Evolutionary conservation across 2,888 invertebrate genomes (phyloP).

Genomic region (Lymantria dispar): DNA sequence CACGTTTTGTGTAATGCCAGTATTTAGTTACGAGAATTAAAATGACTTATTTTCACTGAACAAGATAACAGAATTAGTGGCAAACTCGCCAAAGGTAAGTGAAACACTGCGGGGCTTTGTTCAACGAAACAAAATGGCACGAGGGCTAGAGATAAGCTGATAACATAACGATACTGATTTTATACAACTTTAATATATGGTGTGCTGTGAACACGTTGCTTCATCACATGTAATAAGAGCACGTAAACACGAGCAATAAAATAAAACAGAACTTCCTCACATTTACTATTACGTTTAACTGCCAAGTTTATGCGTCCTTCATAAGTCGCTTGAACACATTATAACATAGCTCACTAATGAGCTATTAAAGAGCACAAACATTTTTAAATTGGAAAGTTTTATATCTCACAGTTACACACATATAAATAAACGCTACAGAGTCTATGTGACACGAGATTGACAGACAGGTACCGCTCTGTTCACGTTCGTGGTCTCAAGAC

Average conservation of each 20-base stretch:
- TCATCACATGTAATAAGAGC: conserved; percentile 15
- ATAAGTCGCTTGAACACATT: background rate
- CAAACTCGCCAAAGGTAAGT: conserved; percentile 53
- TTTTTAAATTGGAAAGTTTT: conserved; percentile 46
- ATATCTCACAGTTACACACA: conserved; percentile 46
- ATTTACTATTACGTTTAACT: too few species aligned
- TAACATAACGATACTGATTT: conserved; percentile 70
- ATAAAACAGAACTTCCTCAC: background rate
- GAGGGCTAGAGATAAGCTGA: conserved; percentile 75
- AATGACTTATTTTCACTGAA: conserved; percentile 39
- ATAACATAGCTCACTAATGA: conserved; percentile 2
- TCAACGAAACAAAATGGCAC: conserved; percentile 65
- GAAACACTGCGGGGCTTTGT: conserved; percentile 60
- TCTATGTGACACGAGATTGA: conserved; percentile 57
- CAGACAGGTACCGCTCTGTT: conserved; percentile 46
- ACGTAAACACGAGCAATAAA: conserved; percentile 1
- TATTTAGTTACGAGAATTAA: conserved; percentile 41
- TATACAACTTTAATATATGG: conserved; percentile 52
- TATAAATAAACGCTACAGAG: conserved; percentile 51
- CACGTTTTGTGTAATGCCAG: conserved; percentile 29
- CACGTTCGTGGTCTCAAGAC: conserved; percentile 57
- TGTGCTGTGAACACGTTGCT: conserved; percentile 35
- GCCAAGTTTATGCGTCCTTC: background rate
- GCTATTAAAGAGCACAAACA: conserved; percentile 11
- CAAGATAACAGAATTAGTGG: conserved; percentile 41